Percentiles rank a stretch among this genome's conserved stretches.
These are phyloP conservation scores for Chironomus tentans DNA, from an alignment of 2,888 invertebrate genomes.

Conservation along the genomic window DNA sequence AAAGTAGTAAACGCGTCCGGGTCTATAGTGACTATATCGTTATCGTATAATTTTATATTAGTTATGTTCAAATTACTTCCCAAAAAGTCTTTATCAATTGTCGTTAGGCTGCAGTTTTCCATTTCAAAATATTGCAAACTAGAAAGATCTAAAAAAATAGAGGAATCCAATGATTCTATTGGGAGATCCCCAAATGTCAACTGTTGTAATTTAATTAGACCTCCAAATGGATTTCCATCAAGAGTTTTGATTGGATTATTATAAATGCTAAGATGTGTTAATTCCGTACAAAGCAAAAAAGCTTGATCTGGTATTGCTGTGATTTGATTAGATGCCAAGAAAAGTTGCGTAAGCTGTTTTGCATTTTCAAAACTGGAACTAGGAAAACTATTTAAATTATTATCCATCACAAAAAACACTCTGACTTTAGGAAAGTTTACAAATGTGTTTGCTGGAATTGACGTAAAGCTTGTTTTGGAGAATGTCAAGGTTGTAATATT, in stretches of 20 bases:
- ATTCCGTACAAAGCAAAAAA: not conserved
- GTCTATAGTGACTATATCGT: not conserved
- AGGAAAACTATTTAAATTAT: not conserved
- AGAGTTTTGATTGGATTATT: not conserved
- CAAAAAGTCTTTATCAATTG: not conserved
- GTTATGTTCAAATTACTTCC: not conserved
- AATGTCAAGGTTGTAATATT: not conserved
- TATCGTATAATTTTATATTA: not conserved
- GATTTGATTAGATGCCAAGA: not conserved
- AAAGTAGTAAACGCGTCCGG: not conserved
- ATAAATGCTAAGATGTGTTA: not conserved
- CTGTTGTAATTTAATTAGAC: not conserved
- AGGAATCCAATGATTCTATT: not conserved
- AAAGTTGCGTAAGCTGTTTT: not conserved
- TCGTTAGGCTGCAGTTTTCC: not conserved
- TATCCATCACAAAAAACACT: not conserved
- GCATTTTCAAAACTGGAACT: not conserved
- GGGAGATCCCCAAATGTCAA: not conserved
- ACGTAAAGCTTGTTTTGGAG: not conserved
- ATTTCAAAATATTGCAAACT: not conserved
- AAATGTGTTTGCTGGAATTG: not conserved
- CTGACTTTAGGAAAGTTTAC: not conserved
- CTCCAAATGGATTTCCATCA: not conserved
- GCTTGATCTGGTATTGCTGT: not conserved
- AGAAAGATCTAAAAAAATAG: not conserved